phyloP scores from a whole-genome alignment of 2,888 invertebrate genomes.

The Nemotelus nigrinus region DNA sequence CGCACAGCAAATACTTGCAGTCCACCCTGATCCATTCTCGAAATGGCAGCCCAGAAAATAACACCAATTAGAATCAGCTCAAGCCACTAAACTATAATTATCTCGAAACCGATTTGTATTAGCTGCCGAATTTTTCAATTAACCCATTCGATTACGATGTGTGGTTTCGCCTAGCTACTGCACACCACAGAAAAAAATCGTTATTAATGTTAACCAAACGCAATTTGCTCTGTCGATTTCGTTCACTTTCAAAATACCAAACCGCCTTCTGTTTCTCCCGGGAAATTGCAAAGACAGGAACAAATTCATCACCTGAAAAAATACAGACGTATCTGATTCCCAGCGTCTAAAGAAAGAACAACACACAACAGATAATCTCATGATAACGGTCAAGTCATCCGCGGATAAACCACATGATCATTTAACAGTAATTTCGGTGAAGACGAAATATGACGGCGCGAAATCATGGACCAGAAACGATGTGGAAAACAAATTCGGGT shows the following conservation, averaged over 20 bases:
- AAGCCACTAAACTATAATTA: not conserved
- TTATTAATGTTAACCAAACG: constrained; percentile 1
- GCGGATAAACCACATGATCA: constrained; percentile 38
- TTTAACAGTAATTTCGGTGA: constrained; percentile 41
- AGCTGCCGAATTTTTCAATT: constrained; percentile 21
- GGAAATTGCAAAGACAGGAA: too few species aligned
- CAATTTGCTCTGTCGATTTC: constrained; percentile 3
- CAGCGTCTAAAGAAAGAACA: not conserved
- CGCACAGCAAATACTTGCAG: too few species aligned
- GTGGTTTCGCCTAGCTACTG: constrained; percentile 23
- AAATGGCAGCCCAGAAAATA: too few species aligned
- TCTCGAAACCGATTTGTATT: not conserved
- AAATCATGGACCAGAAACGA: not conserved
- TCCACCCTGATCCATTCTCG: too few species aligned
- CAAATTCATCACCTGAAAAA: not conserved
- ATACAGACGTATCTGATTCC: not conserved
- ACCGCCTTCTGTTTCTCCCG: not conserved
- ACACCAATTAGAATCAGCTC: too few species aligned
- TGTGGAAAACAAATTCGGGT: not conserved
- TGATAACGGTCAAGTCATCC: constrained; percentile 32
- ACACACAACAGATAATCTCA: not conserved
- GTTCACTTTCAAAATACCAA: constrained; percentile 15
- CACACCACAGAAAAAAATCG: not conserved
- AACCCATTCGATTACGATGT: constrained; percentile 16
- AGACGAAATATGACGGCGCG: constrained; percentile 20